phyloP scores from a whole-genome alignment of 1,140 invertebrate genomes.

The Wasmannia auropunctata region DNA sequence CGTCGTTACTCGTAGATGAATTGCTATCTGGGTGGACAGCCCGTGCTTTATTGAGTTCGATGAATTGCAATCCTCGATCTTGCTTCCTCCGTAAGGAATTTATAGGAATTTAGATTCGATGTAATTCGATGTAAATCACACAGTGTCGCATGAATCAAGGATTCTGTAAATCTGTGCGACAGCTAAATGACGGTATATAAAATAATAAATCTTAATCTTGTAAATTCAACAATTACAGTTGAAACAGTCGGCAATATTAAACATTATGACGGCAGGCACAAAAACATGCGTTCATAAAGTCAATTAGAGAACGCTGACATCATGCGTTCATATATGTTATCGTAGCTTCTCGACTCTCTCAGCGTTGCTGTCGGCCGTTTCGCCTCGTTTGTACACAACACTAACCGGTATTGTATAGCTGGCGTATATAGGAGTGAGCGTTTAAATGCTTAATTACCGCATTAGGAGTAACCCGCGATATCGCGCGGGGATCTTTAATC shows the following conservation, averaged over 20 bases:
- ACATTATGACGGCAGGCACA: not conserved
- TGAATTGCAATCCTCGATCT: not conserved
- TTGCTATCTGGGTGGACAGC: not conserved
- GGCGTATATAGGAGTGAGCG: constrained; percentile 47
- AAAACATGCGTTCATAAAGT: not conserved
- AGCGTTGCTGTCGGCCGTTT: constrained; percentile 21
- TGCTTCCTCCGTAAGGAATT: not conserved
- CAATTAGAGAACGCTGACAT: constrained; percentile 44
- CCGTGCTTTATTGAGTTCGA: constrained; percentile 22
- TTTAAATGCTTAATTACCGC: constrained; percentile 58
- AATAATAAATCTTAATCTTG: not conserved
- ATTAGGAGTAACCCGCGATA: constrained; percentile 42
- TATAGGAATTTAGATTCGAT: no score
- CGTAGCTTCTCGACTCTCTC: not conserved
- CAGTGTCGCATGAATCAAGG: not conserved
- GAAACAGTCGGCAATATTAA: not conserved
- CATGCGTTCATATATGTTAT: constrained; percentile 9
- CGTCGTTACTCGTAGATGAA: constrained; percentile 32
- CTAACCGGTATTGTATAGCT: constrained; percentile 25
- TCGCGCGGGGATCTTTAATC: constrained; percentile 44
- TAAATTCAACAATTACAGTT: not conserved
- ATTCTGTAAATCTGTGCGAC: not conserved
- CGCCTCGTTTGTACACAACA: constrained; percentile 27
- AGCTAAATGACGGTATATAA: not conserved
- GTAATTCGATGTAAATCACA: not conserved